Conservation (phyloP, 2,113 vertebrate species). For the Lophotis ruficrista region DNA sequence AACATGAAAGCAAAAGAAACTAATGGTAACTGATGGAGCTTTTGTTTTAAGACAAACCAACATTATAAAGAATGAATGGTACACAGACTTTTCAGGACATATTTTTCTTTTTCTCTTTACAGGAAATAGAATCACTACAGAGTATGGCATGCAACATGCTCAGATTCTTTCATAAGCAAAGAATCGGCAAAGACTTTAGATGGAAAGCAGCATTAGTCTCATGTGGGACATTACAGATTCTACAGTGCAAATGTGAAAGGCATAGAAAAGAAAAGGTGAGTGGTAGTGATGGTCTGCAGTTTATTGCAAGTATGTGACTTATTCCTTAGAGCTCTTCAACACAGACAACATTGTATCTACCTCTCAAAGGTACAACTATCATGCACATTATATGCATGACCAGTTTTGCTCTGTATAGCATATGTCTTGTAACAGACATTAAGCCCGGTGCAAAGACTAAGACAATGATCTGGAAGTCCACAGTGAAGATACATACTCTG, state of each 20-base stretch:
- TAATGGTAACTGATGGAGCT: background rate
- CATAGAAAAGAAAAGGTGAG: constrained; percentile 37
- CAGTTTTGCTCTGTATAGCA: background rate
- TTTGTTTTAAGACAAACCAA: background rate
- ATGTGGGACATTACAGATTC: constrained; percentile 9
- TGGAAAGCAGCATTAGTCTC: constrained; percentile 44
- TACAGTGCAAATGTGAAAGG: constrained; percentile 53
- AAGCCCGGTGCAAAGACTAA: background rate
- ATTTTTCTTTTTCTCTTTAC: background rate
- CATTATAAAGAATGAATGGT: background rate
- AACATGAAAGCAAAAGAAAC: background rate
- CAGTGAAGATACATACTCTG: background rate
- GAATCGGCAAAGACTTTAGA: constrained; percentile 16
- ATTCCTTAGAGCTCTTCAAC: background rate
- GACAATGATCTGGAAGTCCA: background rate
- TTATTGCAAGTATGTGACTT: background rate
- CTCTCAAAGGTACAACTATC: background rate
- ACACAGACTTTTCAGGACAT: background rate
- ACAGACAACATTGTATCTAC: background rate
- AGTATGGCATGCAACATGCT: constrained; percentile 55
- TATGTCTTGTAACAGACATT: background rate
- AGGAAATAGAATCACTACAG: constrained; percentile 54
- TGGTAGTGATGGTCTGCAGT: background rate
- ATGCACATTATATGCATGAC: background rate
- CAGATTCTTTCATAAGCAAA: constrained; percentile 11